Evolutionary conservation across 1,140 invertebrate species (phyloP).

Genomic region (Meloidogyne hapla): DNA sequence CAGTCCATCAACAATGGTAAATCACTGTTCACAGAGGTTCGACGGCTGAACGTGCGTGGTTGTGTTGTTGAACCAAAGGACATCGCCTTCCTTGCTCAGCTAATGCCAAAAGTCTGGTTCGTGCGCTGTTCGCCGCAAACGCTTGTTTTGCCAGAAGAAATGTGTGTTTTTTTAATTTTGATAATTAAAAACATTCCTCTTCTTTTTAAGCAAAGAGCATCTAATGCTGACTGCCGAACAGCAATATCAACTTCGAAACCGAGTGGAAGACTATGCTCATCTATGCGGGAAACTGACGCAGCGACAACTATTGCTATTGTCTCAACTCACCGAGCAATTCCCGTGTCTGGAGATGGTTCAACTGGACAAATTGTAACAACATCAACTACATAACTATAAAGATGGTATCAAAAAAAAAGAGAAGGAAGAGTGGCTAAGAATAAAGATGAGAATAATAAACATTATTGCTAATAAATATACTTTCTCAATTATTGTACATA

Average conservation of each 20-base stretch:
- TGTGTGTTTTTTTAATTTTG: not conserved
- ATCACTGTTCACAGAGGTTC: conserved; percentile 14
- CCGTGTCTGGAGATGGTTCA: conserved; percentile 15
- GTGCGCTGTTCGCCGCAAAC: conserved; percentile 19
- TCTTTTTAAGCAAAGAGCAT: conserved; percentile 8
- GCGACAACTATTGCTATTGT: conserved; percentile 18
- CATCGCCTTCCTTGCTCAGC: conserved; percentile 24
- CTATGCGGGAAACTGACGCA: conserved; percentile 5
- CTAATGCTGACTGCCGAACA: conserved; percentile 20
- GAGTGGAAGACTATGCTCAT: conserved; percentile 16
- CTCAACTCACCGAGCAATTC: conserved; percentile 18
- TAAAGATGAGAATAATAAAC: not conserved
- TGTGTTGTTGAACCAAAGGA: conserved; percentile 22
- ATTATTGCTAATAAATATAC: not conserved
- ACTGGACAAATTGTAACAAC: conserved; percentile 12
- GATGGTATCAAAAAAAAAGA: not conserved
- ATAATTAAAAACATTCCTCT: not conserved
- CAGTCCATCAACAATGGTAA: conserved; percentile 26
- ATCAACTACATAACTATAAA: not conserved
- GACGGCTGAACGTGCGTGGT: conserved; percentile 20
- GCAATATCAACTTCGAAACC: not conserved
- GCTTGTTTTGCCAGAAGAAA: conserved; percentile 18
- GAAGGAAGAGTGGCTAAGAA: not conserved
- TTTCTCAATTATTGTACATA: conserved; percentile 13
- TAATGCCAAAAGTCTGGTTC: conserved; percentile 27